Evolutionary conservation across 1,140 invertebrate genomes (phyloP).

Genomic region (Drosophila tropicalis): DNA sequence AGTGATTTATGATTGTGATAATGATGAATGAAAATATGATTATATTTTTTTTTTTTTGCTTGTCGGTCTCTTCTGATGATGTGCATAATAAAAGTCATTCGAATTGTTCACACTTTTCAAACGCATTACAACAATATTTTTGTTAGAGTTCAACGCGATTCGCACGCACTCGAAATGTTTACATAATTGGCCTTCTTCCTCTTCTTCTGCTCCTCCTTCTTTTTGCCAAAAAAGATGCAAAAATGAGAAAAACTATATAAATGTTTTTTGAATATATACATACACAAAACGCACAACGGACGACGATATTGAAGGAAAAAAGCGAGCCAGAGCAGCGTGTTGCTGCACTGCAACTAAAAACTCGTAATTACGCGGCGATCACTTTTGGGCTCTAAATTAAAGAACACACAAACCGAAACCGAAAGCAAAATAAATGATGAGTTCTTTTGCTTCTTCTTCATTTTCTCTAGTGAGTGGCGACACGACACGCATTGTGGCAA

Average conservation of each 20-base stretch:
- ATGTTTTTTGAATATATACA: background rate
- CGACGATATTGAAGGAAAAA: slow-evolving; percentile 45
- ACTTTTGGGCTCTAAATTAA: slow-evolving; percentile 53
- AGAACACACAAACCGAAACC: slow-evolving; percentile 3
- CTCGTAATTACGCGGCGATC: slow-evolving; percentile 49
- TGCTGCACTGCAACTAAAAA: slow-evolving; percentile 51
- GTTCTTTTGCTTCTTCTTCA: background rate
- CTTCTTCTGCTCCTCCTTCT: too few species aligned
- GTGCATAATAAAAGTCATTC: background rate
- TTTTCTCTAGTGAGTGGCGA: slow-evolving; percentile 21
- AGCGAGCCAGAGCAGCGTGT: slow-evolving; percentile 37
- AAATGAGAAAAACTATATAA: slow-evolving; percentile 24
- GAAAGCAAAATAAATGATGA: slow-evolving; percentile 52
- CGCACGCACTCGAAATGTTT: slow-evolving; percentile 56
- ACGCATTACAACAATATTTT: background rate
- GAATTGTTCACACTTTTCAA: slow-evolving; percentile 46
- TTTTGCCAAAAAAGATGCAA: slow-evolving; percentile 18
- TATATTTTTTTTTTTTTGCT: slow-evolving; percentile 1
- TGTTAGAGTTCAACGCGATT: slow-evolving; percentile 32
- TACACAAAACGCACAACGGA: slow-evolving; percentile 43
- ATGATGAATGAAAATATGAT: slow-evolving; percentile 30
- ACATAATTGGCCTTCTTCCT: slow-evolving; percentile 61
- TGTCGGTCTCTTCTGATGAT: too few species aligned
- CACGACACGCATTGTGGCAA: slow-evolving; percentile 45
- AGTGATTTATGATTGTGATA: slow-evolving; percentile 37